These are phyloP conservation scores for Tetragonula clypearis DNA, from an alignment of 1,140 invertebrate genomes.

Conservation along the genomic window DNA sequence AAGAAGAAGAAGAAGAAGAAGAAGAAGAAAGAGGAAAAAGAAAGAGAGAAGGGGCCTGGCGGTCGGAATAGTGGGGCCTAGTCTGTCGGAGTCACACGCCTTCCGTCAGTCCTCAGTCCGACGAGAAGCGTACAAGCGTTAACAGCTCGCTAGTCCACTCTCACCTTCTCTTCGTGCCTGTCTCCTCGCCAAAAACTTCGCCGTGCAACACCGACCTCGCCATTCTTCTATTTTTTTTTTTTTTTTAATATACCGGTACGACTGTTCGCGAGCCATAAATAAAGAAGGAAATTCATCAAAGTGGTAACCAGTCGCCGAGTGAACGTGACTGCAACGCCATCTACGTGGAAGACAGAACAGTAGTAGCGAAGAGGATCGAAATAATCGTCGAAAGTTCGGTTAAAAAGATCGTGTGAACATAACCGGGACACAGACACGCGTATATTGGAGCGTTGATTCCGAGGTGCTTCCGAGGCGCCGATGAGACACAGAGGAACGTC, in stretches of 20 bases:
- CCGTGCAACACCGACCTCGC: not conserved
- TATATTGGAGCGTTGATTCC: not conserved
- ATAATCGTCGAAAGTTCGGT: not conserved
- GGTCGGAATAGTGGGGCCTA: slow-evolving; percentile 49
- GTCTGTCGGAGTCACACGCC: slow-evolving; percentile 60
- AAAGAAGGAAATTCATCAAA: not conserved
- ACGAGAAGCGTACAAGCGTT: slow-evolving; percentile 52
- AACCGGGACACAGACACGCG: not conserved
- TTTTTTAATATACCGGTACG: not conserved
- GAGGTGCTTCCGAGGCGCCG: not conserved
- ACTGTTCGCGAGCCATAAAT: not conserved
- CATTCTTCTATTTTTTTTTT: not conserved
- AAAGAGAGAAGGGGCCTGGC: slow-evolving; percentile 39
- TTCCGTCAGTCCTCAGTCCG: slow-evolving; percentile 58
- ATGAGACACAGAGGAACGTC: slow-evolving; percentile 46
- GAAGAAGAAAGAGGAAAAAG: slow-evolving; percentile 37
- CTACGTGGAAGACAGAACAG: not conserved
- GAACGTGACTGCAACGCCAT: slow-evolving; percentile 8
- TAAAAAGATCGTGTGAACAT: no score
- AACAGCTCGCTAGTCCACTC: slow-evolving; percentile 38
- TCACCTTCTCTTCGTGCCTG: slow-evolving; percentile 22
- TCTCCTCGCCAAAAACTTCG: not conserved
- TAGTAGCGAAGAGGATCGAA: not conserved
- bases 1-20: not conserved
- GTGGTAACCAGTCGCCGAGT: not conserved